Evolutionary conservation across 2,888 invertebrate species (phyloP).

Genomic region (Chymomyza caudatula): DNA sequence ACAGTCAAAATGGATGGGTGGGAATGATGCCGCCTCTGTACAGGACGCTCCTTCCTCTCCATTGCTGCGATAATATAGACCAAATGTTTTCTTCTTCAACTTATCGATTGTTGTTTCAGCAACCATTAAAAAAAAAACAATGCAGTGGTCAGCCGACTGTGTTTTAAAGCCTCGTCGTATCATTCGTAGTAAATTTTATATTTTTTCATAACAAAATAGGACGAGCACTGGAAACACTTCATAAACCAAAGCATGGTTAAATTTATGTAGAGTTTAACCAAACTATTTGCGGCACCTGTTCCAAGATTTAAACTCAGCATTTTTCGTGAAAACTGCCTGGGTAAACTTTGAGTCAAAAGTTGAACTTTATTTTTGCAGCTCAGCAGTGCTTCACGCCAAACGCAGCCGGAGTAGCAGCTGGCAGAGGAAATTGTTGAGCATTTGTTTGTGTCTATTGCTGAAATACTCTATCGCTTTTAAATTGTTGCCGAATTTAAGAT

Average conservation of each 20-base stretch:
- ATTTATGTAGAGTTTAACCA: constrained; percentile 30
- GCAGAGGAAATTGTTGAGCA: constrained; percentile 28
- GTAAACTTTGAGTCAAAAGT: constrained; percentile 62
- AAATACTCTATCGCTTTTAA: too few species aligned
- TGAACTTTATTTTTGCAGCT: constrained; percentile 48
- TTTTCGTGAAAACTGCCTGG: background rate
- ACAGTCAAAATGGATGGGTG: background rate
- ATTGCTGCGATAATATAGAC: constrained; percentile 65
- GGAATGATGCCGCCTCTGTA: background rate
- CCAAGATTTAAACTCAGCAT: constrained; percentile 4
- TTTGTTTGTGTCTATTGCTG: constrained; percentile 9
- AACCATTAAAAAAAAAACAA: constrained; percentile 47
- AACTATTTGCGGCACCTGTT: constrained; percentile 41
- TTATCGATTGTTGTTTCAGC: constrained; percentile 58
- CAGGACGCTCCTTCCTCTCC: constrained; percentile 19
- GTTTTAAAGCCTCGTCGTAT: too few species aligned
- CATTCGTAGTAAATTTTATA: too few species aligned
- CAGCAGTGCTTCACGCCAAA: constrained; percentile 19
- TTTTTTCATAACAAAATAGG: too few species aligned
- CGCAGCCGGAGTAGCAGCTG: constrained; percentile 21
- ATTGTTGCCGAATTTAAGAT: constrained; percentile 10
- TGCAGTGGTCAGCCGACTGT: too few species aligned
- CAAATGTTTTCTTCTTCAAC: constrained; percentile 69
- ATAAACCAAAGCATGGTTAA: background rate
- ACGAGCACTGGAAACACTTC: background rate